A percentile compares a stretch with the other conserved stretches of the same genome.
Evolutionary conservation across 2,888 invertebrate genomes (phyloP).

Genomic region (Orgyia antiqua): DNA sequence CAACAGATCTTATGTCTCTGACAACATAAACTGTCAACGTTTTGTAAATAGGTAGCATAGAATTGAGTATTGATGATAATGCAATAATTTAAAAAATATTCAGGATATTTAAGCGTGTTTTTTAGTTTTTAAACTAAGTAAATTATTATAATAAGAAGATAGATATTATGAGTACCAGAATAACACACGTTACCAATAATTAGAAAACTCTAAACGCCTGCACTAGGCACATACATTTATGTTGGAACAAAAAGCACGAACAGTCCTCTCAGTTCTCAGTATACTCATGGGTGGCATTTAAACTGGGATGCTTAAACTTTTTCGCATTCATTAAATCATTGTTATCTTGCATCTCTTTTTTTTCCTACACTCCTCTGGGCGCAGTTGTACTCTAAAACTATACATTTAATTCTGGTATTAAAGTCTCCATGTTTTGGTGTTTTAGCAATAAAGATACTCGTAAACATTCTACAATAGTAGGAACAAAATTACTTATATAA

Average conservation of each 20-base stretch:
- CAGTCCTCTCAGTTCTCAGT: conserved; percentile 28
- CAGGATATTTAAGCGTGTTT: too few species aligned
- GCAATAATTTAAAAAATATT: too few species aligned
- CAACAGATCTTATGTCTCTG: too few species aligned
- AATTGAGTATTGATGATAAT: too few species aligned
- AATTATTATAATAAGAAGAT: too few species aligned
- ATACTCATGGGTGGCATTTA: conserved; percentile 42
- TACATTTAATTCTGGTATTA: conserved; percentile 23
- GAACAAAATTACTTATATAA: too few species aligned
- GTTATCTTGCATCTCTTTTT: conserved; percentile 48
- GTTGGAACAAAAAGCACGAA: conserved; percentile 23
- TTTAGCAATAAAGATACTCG: background rate
- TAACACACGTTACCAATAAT: too few species aligned
- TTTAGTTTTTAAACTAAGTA: too few species aligned
- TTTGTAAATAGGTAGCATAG: too few species aligned
- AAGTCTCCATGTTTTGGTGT: conserved; percentile 15
- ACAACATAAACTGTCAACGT: too few species aligned
- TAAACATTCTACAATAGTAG: background rate
- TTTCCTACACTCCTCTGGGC: conserved; percentile 26
- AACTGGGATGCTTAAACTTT: conserved; percentile 40
- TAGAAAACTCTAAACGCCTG: conserved; percentile 6
- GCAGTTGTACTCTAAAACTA: conserved; percentile 30
- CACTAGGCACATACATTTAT: conserved; percentile 10
- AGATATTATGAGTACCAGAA: too few species aligned
- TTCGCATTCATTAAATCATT: conserved; percentile 57